Evolutionary conservation across 2,888 invertebrate species (phyloP), one percentile per base, ranked within the genome.

Genomic region (Strigamia transsilvanica): DNA sequence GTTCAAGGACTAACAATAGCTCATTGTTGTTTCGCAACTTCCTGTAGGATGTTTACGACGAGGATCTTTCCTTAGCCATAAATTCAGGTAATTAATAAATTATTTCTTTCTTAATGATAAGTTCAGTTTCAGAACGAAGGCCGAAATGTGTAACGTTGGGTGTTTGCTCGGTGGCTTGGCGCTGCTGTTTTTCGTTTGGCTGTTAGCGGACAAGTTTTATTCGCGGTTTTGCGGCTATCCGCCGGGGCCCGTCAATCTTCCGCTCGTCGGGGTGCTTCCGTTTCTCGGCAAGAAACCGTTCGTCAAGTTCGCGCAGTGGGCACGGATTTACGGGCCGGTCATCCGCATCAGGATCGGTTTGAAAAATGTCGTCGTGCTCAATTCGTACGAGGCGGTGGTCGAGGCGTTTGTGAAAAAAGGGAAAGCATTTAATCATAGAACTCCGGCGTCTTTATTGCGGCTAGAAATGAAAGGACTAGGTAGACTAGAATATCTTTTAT

Each of bases 381-480:
- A 79, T 79, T 34, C 38, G 12, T n/a, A 34, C 23, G 21, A 79
- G 38, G 34, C 79, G n/a, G 18, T 79, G 12, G 18, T 42, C 5
- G 79, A 79, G 18, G 79, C 79, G 38, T 79, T 79, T 41, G 79
- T 79, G 13, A 79, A 38, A 13, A 79, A 41, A 42, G 38, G 41
- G 3, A 42, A 79, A 79, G 23, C 18, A 0, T 79, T 79, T 38
- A 79, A 79, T n/a, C 79, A 79, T 7, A 18, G 79, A 41, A 79
- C 18, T 42, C 79, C 79, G 10, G 23, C 0, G 12, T 41, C 41
- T 3, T 42, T 79, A 21, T 18, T 79, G 12, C 38, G 79, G 12
- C n/a, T 42, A 10, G 79, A 42, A 13, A 42, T 79, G 41, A 79
- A 79, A 42, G 79, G 79, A 79, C 18, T 42, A 3, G 79, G 79